These are phyloP conservation scores for Druceiella hillmani DNA, from an alignment of 2,888 invertebrate genomes.

Conservation along the genomic window DNA sequence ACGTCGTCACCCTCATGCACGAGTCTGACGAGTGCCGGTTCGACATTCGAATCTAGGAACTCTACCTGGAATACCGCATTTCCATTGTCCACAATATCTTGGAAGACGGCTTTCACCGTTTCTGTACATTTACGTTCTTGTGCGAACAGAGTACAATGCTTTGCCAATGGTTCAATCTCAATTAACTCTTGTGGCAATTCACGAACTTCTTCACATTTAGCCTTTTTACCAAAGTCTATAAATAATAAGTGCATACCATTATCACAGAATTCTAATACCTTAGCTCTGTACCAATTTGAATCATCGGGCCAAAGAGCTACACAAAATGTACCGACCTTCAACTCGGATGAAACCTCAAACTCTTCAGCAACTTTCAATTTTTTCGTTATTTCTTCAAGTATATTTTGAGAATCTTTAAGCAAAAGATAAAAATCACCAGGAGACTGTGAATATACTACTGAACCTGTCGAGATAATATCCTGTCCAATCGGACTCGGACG, in stretches of 20 bases:
- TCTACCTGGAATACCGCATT: conserved; percentile 57
- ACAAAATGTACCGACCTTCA: conserved; percentile 56
- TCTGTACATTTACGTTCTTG: conserved; percentile 43
- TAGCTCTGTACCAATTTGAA: conserved; percentile 61
- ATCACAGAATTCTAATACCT: conserved; percentile 54
- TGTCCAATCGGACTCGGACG: conserved; percentile 41
- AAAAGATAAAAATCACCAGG: conserved; percentile 72
- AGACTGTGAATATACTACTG: conserved; percentile 61
- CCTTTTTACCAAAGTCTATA: conserved; percentile 66
- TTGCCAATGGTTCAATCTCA: conserved; percentile 53
- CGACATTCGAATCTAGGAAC: conserved; percentile 52
- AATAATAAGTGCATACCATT: conserved; percentile 55
- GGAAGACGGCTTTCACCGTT: conserved; percentile 37
- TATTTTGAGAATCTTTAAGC: conserved; percentile 49
- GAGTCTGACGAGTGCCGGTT: conserved; percentile 56
- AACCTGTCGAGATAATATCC: conserved; percentile 50
- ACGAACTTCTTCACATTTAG: conserved; percentile 53
- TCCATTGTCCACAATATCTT: conserved; percentile 47
- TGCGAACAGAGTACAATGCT: conserved; percentile 55
- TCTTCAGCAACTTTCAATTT: conserved; percentile 47
- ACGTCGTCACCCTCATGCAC: conserved; percentile 48
- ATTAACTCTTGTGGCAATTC: conserved; percentile 56
- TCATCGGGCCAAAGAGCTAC: conserved; percentile 63
- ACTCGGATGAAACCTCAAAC: conserved; percentile 46
- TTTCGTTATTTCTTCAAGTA: conserved; percentile 57